Conservation (phyloP, 1,140 invertebrate species). For the Leptopilina clavipes region DNA sequence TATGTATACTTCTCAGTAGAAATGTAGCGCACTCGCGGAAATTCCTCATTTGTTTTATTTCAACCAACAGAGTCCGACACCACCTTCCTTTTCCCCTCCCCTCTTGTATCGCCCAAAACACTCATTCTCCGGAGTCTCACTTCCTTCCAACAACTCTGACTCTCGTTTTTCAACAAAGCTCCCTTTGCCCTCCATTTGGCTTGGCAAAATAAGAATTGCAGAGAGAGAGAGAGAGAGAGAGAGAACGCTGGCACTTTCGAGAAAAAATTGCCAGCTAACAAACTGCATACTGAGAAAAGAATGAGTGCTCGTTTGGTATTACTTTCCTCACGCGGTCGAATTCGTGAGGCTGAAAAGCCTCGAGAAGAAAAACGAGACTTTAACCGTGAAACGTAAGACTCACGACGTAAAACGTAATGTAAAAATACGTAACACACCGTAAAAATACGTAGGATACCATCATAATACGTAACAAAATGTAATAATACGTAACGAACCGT, state of each 20-base stretch:
- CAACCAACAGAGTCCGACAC: constrained; percentile 6
- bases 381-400: too few relatives aligned
- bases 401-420: too few relatives aligned
- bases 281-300: constrained; percentile 57
- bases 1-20: not conserved
- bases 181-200: constrained; percentile 41
- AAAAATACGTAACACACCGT: not conserved
- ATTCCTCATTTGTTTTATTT: constrained; percentile 66
- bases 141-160: constrained; percentile 4
- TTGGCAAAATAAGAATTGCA: constrained; percentile 55
- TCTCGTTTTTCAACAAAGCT: constrained; percentile 30
- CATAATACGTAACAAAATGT: not conserved
- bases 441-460: constrained; percentile 11
- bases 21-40: constrained; percentile 53
- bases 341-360: constrained; percentile 41
- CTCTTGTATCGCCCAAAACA: not conserved
- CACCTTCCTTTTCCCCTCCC: not conserved
- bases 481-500: too few relatives aligned
- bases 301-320: constrained; percentile 60
- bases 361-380: not conserved
- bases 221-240: not conserved
- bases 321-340: constrained; percentile 34
- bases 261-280: constrained; percentile 62
- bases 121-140: not conserved
- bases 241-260: constrained; percentile 36